These are phyloP conservation scores for Ceratoteleas bidentatus DNA, from an alignment of 1,140 invertebrate species.

Conservation along the genomic window DNA sequence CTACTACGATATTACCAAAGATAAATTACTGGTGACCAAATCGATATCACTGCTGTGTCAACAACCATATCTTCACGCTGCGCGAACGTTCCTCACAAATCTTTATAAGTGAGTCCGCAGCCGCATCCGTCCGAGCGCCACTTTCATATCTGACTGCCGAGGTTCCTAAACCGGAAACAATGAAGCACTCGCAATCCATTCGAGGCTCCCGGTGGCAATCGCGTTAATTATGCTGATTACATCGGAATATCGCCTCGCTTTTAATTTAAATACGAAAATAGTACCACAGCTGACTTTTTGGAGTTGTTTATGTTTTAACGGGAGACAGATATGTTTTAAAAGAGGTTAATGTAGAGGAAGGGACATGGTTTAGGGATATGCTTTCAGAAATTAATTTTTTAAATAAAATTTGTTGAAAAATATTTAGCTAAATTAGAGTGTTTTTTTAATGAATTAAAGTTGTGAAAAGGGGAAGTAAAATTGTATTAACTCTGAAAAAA, in stretches of 20 bases:
- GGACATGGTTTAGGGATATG: too few relatives aligned
- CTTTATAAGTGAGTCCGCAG: slow-evolving; percentile 88
- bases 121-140: slow-evolving; percentile 11
- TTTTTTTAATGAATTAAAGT: too few relatives aligned
- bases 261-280: too few relatives aligned
- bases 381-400: too few relatives aligned
- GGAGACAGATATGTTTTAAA: too few relatives aligned
- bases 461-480: too few relatives aligned
- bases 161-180: slow-evolving; percentile 37
- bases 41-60: slow-evolving; percentile 95
- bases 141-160: slow-evolving; percentile 23
- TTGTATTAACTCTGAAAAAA: too few relatives aligned
- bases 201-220: slow-evolving; percentile 3
- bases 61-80: slow-evolving; percentile 93
- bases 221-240: slow-evolving; percentile 8
- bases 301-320: too few relatives aligned
- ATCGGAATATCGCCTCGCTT: neutral
- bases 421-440: too few relatives aligned
- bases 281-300: too few relatives aligned
- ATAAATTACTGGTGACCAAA: slow-evolving; percentile 97
- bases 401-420: too few relatives aligned
- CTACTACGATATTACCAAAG: slow-evolving; percentile 96
- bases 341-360: too few relatives aligned
- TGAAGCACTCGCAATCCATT: slow-evolving; percentile 19
- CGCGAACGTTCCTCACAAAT: slow-evolving; percentile 92